A percentile compares a stretch with the other conserved stretches of the same genome.
Evolutionary conservation across 1,140 invertebrate genomes (phyloP).

Genomic region (Monochamus saltuarius): DNA sequence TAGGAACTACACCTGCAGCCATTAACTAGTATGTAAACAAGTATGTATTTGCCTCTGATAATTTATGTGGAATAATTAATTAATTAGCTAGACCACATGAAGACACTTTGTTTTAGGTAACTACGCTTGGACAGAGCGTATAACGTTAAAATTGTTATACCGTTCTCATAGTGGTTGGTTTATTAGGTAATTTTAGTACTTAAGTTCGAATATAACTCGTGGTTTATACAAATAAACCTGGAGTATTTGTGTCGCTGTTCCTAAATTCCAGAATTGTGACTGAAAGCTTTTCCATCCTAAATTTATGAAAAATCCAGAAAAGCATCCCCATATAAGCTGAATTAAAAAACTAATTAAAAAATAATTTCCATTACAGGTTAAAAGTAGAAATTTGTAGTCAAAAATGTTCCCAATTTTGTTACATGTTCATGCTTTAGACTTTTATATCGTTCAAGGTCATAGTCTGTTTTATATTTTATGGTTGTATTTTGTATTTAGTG

Average conservation of each 20-base stretch:
- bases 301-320: too few relatives aligned
- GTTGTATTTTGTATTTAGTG: background rate
- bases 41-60: conserved; percentile 8
- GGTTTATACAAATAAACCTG: conserved; percentile 16
- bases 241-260: conserved; percentile 3
- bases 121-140: background rate
- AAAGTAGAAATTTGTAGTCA: too few relatives aligned
- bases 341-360: too few relatives aligned
- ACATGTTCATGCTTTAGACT: too few relatives aligned
- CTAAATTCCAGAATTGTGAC: background rate
- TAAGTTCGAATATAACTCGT: background rate
- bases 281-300: background rate
- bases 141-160: background rate
- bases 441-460: too few relatives aligned
- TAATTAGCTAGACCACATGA: background rate
- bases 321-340: too few relatives aligned
- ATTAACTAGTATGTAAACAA: conserved; percentile 27
- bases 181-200: conserved; percentile 5
- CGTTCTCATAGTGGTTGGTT: too few relatives aligned
- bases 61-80: background rate
- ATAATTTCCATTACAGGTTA: too few relatives aligned
- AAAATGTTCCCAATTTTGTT: too few relatives aligned
- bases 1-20: conserved; percentile 1
- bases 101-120: background rate
- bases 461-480: too few relatives aligned